These are phyloP conservation scores for Pammene aurita DNA, from an alignment of 2,888 invertebrate genomes.

Conservation along the genomic window DNA sequence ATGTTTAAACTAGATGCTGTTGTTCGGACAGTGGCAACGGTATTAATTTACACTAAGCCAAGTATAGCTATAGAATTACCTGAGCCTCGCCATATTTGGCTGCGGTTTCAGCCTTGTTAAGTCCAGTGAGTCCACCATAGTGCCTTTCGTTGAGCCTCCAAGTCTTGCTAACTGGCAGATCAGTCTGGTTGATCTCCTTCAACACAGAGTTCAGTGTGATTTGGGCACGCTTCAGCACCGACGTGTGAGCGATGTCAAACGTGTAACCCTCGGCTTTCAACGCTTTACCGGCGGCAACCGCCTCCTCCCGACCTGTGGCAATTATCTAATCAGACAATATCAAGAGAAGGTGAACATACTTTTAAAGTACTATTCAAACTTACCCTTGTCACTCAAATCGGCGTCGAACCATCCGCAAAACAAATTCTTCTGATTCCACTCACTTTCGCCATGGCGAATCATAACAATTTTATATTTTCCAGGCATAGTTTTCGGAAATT, in stretches of 20 bases:
- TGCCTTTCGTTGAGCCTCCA: constrained; percentile 95
- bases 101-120: constrained; percentile 93
- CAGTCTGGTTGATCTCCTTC: constrained; percentile 85
- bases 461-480: constrained; percentile 86
- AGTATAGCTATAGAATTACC: constrained; percentile 64
- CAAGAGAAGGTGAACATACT: neutral
- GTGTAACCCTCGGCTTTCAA: constrained; percentile 86
- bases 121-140: constrained; percentile 93
- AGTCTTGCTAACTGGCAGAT: constrained; percentile 86
- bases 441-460: constrained; percentile 90
- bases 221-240: constrained; percentile 90
- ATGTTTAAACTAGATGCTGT: too few species aligned
- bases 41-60: too few species aligned
- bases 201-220: constrained; percentile 88
- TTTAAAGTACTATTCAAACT: constrained; percentile 43
- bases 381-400: constrained; percentile 87
- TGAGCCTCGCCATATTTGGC: constrained; percentile 93
- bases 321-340: constrained; percentile 33
- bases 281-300: constrained; percentile 87
- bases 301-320: constrained; percentile 85
- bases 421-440: constrained; percentile 88
- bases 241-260: constrained; percentile 92
- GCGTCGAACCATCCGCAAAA: constrained; percentile 91
- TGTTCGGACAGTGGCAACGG: too few species aligned
- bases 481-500: constrained; percentile 59